Percentiles rank a stretch among this genome's conserved stretches.
Conservation (phyloP, 2,797 vertebrate species). For the Lacerta viridis region DNA sequence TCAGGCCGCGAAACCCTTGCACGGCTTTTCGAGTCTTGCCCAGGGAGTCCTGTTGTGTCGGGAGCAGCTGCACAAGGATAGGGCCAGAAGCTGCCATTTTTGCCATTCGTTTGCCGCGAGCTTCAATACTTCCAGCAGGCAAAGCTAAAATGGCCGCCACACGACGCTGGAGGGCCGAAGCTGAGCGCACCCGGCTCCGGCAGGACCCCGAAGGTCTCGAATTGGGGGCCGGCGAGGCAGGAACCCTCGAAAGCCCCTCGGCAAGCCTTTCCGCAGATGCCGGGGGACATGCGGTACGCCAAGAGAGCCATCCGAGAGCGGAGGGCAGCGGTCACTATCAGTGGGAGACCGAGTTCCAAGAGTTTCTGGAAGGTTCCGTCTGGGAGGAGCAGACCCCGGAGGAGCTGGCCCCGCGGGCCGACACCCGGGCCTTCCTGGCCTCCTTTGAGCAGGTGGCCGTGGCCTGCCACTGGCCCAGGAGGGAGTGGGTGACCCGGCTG, state of each 20-base stretch:
- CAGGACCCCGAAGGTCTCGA: neutral
- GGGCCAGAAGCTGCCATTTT: too few relatives aligned
- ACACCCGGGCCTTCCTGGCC: constrained; percentile 1
- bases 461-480: constrained; percentile 37
- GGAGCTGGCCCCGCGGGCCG: neutral
- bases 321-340: too few relatives aligned
- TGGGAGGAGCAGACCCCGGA: neutral
- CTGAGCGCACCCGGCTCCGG: too few relatives aligned
- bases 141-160: neutral
- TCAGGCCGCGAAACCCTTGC: too few relatives aligned
- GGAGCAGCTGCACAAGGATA: too few relatives aligned
- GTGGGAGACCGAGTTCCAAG: constrained; percentile 29
- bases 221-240: neutral
- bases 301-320: neutral
- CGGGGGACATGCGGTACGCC: fast-evolving
- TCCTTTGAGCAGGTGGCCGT: constrained; percentile 27
- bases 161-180: too few relatives aligned
- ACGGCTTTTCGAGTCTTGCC: too few relatives aligned
- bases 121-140: neutral
- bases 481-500: constrained; percentile 35
- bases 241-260: fast-evolving
- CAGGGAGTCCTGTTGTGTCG: too few relatives aligned
- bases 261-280: neutral
- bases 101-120: too few relatives aligned
- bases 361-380: neutral